A percentile compares a stretch with the other conserved stretches of the same genome.
phyloP scores from a whole-genome alignment of 2,113 vertebrate species.

The Ibidorhyncha struthersii region DNA sequence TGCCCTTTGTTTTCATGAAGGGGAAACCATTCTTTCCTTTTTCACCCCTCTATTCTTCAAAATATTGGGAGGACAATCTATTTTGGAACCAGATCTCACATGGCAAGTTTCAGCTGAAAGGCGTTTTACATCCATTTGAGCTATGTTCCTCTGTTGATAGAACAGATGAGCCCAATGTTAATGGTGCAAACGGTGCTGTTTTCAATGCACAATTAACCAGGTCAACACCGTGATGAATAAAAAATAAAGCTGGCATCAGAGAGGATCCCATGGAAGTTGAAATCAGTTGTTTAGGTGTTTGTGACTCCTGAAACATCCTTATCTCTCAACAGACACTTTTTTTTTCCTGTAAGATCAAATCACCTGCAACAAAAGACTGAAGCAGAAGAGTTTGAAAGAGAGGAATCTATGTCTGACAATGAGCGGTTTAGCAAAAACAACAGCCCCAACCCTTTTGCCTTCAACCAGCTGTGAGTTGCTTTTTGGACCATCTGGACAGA shows the following conservation, averaged over 20 bases:
- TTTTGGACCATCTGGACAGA: slow-evolving; percentile 21
- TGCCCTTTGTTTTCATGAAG: background rate
- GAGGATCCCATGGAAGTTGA: background rate
- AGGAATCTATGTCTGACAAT: background rate
- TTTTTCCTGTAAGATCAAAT: background rate
- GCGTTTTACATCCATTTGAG: background rate
- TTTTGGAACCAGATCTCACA: slow-evolving; percentile 5
- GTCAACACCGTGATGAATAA: slow-evolving; percentile 64
- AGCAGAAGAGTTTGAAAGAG: background rate
- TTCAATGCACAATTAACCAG: slow-evolving; percentile 62
- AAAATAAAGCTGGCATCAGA: slow-evolving; percentile 39
- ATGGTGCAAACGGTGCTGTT: slow-evolving; percentile 22
- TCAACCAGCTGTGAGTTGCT: background rate
- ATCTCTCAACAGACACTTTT: background rate
- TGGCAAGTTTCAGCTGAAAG: background rate
- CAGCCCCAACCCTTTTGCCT: background rate
- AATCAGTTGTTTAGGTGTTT: background rate
- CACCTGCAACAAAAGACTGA: background rate
- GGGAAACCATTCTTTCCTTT: background rate
- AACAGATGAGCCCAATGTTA: slow-evolving; percentile 46
- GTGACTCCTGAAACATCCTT: background rate
- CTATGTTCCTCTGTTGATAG: background rate
- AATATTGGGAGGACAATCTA: background rate
- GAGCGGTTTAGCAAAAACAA: background rate
- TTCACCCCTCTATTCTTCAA: background rate